These are phyloP conservation scores for Oreochromis spilurus DNA, from an alignment of 2,113 vertebrate genomes.

Conservation along the genomic window DNA sequence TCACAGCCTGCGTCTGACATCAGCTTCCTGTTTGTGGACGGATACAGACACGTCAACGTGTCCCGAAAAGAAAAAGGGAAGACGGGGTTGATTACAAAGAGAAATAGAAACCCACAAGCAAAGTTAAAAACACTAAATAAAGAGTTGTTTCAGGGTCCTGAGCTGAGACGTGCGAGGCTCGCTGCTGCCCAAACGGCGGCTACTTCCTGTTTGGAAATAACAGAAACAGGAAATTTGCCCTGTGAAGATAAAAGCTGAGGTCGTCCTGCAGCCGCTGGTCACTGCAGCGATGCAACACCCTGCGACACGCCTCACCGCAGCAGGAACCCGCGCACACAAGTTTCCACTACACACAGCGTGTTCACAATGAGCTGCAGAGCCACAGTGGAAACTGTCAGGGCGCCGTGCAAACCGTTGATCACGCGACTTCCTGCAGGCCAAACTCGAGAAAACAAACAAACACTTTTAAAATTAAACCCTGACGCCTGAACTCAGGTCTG, in stretches of 20 bases:
- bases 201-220: slow-evolving; percentile 18
- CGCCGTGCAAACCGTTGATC: not conserved
- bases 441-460: not conserved
- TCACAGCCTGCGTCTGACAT: not conserved
- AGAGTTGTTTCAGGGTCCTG: not conserved
- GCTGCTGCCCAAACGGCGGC: not conserved
- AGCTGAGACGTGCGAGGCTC: not conserved
- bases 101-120: not conserved
- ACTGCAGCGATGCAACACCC: slow-evolving; percentile 10
- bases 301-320: not conserved
- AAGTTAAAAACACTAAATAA: not conserved
- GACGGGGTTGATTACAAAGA: too few species aligned
- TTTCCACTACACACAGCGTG: not conserved
- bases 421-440: not conserved
- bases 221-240: slow-evolving; percentile 37
- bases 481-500: not conserved
- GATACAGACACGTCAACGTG: not conserved
- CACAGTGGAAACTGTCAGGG: not conserved
- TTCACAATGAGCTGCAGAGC: not conserved
- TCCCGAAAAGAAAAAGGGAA: not conserved
- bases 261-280: not conserved
- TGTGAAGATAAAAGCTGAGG: slow-evolving; percentile 19
- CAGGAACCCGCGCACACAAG: not conserved
- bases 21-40: not conserved
- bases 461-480: not conserved